These are phyloP conservation scores for Falco biarmicus DNA, from an alignment of 2,797 vertebrate species.

Conservation along the genomic window DNA sequence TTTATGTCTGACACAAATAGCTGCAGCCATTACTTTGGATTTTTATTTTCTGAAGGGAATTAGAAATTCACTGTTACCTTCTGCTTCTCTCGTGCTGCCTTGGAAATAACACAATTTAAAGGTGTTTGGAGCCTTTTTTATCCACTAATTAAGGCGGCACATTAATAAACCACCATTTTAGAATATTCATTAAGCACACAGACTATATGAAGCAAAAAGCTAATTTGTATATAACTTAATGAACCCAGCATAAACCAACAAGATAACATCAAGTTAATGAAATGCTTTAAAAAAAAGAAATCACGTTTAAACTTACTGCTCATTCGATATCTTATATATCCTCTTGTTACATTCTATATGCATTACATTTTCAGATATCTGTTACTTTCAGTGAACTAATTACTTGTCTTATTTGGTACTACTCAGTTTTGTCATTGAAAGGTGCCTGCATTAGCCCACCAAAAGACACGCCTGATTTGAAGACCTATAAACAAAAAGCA, in stretches of 20 bases:
- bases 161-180: constrained; percentile 56
- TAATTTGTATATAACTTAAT: constrained; percentile 32
- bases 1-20: constrained; percentile 73
- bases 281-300: background rate
- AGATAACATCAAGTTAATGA: background rate
- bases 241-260: background rate
- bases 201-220: background rate
- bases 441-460: background rate
- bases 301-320: background rate
- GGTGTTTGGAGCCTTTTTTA: constrained; percentile 31
- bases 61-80: constrained; percentile 56
- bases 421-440: background rate
- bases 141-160: constrained; percentile 23
- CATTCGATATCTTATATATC: background rate
- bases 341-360: background rate
- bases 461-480: background rate
- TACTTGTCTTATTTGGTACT: background rate
- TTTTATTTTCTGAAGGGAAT: constrained; percentile 74
- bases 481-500: background rate
- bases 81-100: constrained; percentile 25
- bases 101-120: constrained; percentile 39
- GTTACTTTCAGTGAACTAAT: background rate
- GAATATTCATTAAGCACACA: constrained; percentile 35
- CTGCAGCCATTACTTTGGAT: constrained; percentile 71
- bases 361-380: background rate